Conservation (phyloP, 2,113 vertebrate genomes). For the Platycercus adscitus region DNA sequence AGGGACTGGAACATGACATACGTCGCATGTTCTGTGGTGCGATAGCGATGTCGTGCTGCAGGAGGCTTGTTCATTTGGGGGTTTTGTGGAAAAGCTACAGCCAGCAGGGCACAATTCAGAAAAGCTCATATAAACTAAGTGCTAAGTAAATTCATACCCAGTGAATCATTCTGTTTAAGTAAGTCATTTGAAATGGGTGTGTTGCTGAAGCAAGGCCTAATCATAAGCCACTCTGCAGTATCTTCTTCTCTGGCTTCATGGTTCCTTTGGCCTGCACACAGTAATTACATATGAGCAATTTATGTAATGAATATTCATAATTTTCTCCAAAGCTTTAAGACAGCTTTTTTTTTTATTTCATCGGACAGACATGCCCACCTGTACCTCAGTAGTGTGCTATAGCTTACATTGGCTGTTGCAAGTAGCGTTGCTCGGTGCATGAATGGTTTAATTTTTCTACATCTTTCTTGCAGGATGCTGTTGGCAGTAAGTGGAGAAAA, state of each 20-base stretch:
- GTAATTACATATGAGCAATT: slow-evolving; percentile 21
- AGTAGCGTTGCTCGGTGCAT: slow-evolving; percentile 20
- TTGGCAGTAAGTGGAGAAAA: slow-evolving; percentile 28
- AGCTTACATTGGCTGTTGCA: slow-evolving; percentile 55
- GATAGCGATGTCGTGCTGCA: background rate
- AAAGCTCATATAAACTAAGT: background rate
- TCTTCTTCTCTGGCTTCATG: slow-evolving; percentile 44
- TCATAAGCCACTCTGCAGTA: slow-evolving; percentile 12
- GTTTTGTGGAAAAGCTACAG: background rate
- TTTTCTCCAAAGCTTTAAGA: slow-evolving; percentile 26
- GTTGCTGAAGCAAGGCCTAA: slow-evolving; percentile 29
- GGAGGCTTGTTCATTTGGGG: background rate
- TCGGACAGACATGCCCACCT: background rate
- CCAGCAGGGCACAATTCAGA: background rate
- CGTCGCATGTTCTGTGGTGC: background rate
- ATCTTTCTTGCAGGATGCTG: slow-evolving; percentile 37
- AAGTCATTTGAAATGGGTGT: background rate
- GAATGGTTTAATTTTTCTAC: slow-evolving; percentile 5
- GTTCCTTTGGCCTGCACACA: slow-evolving; percentile 21
- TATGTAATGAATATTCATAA: slow-evolving; percentile 24
- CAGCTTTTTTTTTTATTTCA: slow-evolving; percentile 4
- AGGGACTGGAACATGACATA: background rate
- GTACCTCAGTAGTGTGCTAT: background rate
- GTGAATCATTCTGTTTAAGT: background rate
- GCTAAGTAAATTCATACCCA: background rate